Evolutionary conservation across 2,888 invertebrate genomes (phyloP).

Genomic region (Leucoptera coffeella): DNA sequence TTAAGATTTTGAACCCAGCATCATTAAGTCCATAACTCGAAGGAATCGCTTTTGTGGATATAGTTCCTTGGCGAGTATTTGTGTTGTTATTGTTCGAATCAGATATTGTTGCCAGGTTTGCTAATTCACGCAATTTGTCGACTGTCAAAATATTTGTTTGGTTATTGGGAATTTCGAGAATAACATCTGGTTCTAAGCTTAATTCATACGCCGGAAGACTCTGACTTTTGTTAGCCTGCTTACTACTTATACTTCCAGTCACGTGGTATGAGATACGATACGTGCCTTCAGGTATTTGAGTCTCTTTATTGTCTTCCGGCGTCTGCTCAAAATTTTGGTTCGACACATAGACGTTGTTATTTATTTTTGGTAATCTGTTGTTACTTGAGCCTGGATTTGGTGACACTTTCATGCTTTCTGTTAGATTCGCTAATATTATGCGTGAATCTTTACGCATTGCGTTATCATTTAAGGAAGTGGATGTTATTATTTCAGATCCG

Average conservation of each 20-base stretch:
- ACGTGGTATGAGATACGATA: conserved; percentile 43
- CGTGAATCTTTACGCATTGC: no score
- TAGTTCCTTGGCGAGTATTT: conserved; percentile 38
- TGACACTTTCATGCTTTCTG: conserved; percentile 14
- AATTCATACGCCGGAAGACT: conserved; percentile 35
- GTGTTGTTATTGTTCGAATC: conserved; percentile 44
- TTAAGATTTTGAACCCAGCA: conserved; percentile 60
- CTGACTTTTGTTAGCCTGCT: conserved; percentile 39
- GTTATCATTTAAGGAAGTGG: no score
- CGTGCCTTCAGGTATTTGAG: conserved; percentile 29
- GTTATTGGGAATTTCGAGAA: conserved; percentile 37
- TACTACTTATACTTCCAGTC: conserved; percentile 42
- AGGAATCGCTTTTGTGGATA: conserved; percentile 56
- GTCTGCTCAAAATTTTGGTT: conserved; percentile 7
- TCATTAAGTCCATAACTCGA: conserved; percentile 57
- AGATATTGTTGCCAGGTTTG: conserved; percentile 50
- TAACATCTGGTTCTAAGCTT: conserved; percentile 34
- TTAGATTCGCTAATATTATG: conserved; percentile 12
- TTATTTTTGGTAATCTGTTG: conserved; percentile 33
- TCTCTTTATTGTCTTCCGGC: conserved; percentile 11
- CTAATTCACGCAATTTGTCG: conserved; percentile 47
- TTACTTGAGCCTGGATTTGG: conserved; percentile 12
- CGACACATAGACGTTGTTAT: conserved; percentile 12
- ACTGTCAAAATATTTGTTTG: conserved; percentile 28
- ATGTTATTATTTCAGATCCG: conserved; percentile 13